Base-by-base conservation (phyloP, 2,888 invertebrate species). In the Cerastis rubricosa region DNA sequence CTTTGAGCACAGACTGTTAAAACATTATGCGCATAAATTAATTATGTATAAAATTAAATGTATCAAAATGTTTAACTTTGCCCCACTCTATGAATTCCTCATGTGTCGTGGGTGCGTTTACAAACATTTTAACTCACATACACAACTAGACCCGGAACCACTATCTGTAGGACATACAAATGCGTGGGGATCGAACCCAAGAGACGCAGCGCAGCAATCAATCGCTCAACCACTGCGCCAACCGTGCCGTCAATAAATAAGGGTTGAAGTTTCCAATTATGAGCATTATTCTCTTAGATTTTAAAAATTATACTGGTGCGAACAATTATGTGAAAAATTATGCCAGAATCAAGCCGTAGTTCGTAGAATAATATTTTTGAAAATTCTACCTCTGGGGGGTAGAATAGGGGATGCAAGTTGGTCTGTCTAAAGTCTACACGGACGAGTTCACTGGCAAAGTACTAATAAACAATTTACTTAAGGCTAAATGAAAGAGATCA, bases 1-100 rank as follows among this genome's bases (percentile, higher is more conserved):
- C 66, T 66, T 65, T 19, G 4, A 54, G n/a, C 61, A 45, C 64
- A 9, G 43, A 9, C n/a, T n/a, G 47, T 17, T 71, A 57, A n/a
- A 75, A 54, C 73, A 49, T 76, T 49, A 22, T 66, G 49, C 43
- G 43, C 59, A 35, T 49, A 19, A 29, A 29, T 22, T 71, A 29
- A 73, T 22, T 43, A 25, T 40, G 22, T 71, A 14, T n/a, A 12
- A 35, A 40, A 40, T 5, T 40, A 40, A n/a, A 14, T n/a, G 4
- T 43, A 19, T 0, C n/a, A 11, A 14, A 11, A 49, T n/a, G n/a
- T n/a, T n/a, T n/a, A n/a, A n/a, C n/a, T n/a, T n/a, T n/a, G n/a
- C n/a, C n/a, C n/a, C n/a, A n/a, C n/a, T n/a, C n/a, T n/a, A n/a
- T n/a, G n/a, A n/a, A n/a, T n/a, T n/a, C n/a, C n/a, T n/a, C n/a